phyloP scores from a whole-genome alignment of 2,888 invertebrate species.

The Cremastobaeus sp. region DNA sequence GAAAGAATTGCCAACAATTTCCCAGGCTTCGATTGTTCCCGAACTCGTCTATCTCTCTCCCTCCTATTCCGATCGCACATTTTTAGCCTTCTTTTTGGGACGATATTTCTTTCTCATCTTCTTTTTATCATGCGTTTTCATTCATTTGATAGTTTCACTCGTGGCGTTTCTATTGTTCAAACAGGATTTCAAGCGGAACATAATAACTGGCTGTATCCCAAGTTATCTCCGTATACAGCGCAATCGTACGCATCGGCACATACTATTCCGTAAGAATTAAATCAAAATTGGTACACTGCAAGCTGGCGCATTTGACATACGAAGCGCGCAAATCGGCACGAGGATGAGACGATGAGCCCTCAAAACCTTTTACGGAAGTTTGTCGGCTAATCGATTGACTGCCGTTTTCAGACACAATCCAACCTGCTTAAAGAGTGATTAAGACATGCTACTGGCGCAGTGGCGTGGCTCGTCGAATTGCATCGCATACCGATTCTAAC shows the following conservation, averaged over 20 bases:
- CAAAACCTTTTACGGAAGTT: constrained; percentile 49
- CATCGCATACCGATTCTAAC: too few relatives aligned
- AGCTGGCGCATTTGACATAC: constrained; percentile 60
- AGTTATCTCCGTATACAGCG: constrained; percentile 43
- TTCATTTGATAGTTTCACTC: constrained; percentile 47
- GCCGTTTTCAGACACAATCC: constrained; percentile 11
- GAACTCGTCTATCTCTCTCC: too few relatives aligned
- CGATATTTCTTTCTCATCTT: not conserved
- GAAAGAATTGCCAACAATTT: constrained; percentile 4
- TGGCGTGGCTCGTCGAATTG: too few relatives aligned
- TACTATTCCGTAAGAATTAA: constrained; percentile 57
- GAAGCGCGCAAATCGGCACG: constrained; percentile 64
- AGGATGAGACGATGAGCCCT: constrained; percentile 63
- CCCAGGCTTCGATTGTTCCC: constrained; percentile 4
- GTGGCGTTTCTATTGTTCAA: constrained; percentile 49
- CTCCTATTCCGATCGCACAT: not conserved
- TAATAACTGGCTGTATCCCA: constrained; percentile 51
- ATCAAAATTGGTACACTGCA: constrained; percentile 63
- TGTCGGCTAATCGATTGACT: constrained; percentile 38
- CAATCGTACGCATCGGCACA: constrained; percentile 56
- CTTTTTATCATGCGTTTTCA: constrained; percentile 32
- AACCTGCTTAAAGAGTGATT: constrained; percentile 20
- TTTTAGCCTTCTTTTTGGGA: constrained; percentile 20
- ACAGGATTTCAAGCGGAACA: constrained; percentile 51
- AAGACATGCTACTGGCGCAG: too few relatives aligned